Conservation (phyloP, 1,140 invertebrate genomes). For the Ceratina japonica region DNA sequence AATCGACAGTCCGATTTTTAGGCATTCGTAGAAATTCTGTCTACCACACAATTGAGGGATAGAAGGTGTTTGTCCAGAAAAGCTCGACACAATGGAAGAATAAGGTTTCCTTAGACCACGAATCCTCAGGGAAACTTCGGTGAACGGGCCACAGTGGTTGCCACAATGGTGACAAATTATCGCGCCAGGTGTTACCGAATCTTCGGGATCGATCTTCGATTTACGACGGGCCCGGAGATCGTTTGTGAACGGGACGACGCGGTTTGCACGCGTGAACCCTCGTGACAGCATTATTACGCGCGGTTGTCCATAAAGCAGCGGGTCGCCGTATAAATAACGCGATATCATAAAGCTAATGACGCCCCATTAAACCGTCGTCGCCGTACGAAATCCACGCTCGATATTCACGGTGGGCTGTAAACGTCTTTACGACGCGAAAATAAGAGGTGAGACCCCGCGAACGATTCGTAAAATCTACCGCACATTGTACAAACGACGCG, state of each 20-base stretch:
- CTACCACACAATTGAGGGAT: too few relatives aligned
- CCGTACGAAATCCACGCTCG: constrained; percentile 50
- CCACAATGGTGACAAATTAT: neutral
- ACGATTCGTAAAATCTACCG: constrained; percentile 31
- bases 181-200: neutral
- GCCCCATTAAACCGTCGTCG: constrained; percentile 61
- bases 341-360: constrained; percentile 69
- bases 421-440: constrained; percentile 53
- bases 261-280: neutral
- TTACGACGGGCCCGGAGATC: neutral
- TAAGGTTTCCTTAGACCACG: too few relatives aligned
- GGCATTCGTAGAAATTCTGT: too few relatives aligned
- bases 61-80: too few relatives aligned
- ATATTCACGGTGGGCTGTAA: constrained; percentile 59
- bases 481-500: neutral
- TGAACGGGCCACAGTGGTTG: neutral
- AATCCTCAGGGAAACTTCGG: too few relatives aligned
- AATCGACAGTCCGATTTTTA: too few relatives aligned
- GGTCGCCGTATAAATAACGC: constrained; percentile 64
- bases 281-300: constrained; percentile 62
- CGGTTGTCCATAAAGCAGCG: constrained; percentile 46
- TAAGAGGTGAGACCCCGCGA: neutral
- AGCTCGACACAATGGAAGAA: too few relatives aligned
- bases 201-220: constrained; percentile 4
- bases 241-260: constrained; percentile 7